Conservation (phyloP, 2,888 invertebrate species). For the Tridacna crocea region DNA sequence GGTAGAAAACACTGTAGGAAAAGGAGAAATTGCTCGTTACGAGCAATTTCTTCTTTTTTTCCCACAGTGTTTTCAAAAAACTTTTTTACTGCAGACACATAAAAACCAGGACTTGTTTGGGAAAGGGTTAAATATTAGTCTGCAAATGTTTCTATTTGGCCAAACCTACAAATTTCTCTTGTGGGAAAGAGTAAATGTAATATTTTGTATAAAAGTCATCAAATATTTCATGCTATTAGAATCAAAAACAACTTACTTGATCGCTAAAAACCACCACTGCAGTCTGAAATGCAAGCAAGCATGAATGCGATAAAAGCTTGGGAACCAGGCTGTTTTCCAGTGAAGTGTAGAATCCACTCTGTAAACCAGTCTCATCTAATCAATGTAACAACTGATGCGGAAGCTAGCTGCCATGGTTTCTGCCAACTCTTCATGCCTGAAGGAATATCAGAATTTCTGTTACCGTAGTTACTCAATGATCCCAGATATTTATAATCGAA, state of each 20-base stretch:
- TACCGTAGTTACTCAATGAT: slow-evolving; percentile 30
- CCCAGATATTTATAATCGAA: slow-evolving; percentile 27
- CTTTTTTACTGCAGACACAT: too few species aligned
- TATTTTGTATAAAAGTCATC: too few species aligned
- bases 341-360: slow-evolving; percentile 52
- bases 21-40: too few species aligned
- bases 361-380: slow-evolving; percentile 54
- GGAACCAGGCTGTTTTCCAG: slow-evolving; percentile 46
- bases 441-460: slow-evolving; percentile 51
- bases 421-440: slow-evolving; percentile 57
- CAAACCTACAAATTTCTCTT: too few species aligned
- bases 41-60: too few species aligned
- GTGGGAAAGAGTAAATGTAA: too few species aligned
- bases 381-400: slow-evolving; percentile 55
- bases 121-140: too few species aligned
- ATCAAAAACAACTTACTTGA: slow-evolving; percentile 11
- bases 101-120: too few species aligned
- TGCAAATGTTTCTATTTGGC: too few species aligned
- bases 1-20: too few species aligned
- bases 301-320: slow-evolving; percentile 1
- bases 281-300: slow-evolving; percentile 1
- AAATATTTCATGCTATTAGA: too few species aligned
- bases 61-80: too few species aligned
- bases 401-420: slow-evolving; percentile 56
- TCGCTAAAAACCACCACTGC: background rate